Conservation (phyloP, 1,140 invertebrate species). For the Drosophila lowei region DNA sequence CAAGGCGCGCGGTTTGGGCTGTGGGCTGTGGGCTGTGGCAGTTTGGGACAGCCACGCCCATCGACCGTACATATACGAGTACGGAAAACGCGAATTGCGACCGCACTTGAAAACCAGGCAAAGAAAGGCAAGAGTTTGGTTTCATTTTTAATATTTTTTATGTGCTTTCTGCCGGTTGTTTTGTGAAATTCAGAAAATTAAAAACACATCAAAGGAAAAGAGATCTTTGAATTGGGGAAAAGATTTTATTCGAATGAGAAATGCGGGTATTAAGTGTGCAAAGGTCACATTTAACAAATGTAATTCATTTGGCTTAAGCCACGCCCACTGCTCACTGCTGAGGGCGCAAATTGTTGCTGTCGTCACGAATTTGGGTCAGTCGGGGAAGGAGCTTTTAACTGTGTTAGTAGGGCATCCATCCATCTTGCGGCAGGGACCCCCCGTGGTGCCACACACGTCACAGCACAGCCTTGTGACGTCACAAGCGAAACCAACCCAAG, state of each 20-base stretch:
- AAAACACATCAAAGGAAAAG: slow-evolving; percentile 4
- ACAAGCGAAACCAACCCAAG: slow-evolving; percentile 14
- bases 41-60: slow-evolving; percentile 5
- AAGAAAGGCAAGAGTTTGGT: slow-evolving; percentile 6
- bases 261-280: slow-evolving; percentile 22
- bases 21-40: slow-evolving; percentile 1
- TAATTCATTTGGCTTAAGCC: slow-evolving; percentile 30
- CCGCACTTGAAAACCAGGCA: slow-evolving; percentile 31
- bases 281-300: slow-evolving; percentile 16
- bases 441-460: slow-evolving; percentile 58
- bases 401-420: slow-evolving; percentile 33
- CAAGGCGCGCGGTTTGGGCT: background rate
- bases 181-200: slow-evolving; percentile 11
- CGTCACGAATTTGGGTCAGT: slow-evolving; percentile 68
- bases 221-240: background rate
- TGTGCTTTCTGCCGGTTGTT: background rate
- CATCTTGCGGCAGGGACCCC: slow-evolving; percentile 49
- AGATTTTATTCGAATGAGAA: slow-evolving; percentile 11
- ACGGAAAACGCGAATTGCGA: background rate
- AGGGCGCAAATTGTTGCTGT: slow-evolving; percentile 26
- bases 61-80: background rate
- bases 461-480: slow-evolving; percentile 62
- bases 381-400: slow-evolving; percentile 44
- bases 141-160: slow-evolving; percentile 38
- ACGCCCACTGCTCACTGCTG: slow-evolving; percentile 40